These are phyloP conservation scores for Pseudococcus viburni DNA, from an alignment of 2,888 invertebrate genomes.

Conservation along the genomic window DNA sequence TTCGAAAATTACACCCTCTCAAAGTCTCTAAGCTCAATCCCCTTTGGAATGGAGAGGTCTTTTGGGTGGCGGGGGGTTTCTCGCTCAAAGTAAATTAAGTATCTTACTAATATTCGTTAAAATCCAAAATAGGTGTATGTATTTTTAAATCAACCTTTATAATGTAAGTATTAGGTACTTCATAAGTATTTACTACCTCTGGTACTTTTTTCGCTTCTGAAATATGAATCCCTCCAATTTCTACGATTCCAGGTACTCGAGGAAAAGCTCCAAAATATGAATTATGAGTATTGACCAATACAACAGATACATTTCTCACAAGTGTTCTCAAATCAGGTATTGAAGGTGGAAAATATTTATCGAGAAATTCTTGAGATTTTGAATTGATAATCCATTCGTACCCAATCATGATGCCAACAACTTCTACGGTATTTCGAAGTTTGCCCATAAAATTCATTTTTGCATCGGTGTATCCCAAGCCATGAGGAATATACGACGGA, in stretches of 20 bases:
- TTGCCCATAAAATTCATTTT: constrained; percentile 71
- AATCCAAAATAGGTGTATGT: too few relatives aligned
- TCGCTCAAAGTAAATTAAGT: too few relatives aligned
- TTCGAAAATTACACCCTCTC: too few relatives aligned
- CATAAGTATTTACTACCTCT: neutral
- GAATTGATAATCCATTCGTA: neutral
- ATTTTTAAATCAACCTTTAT: too few relatives aligned
- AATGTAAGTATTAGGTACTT: too few relatives aligned
- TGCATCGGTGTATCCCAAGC: constrained; percentile 42
- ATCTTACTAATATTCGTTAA: too few relatives aligned
- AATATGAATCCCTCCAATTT: constrained; percentile 34
- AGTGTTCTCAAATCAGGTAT: neutral
- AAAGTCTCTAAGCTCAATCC: too few relatives aligned
- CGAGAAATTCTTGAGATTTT: neutral
- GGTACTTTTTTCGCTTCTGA: constrained; percentile 31
- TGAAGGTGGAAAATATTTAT: neutral
- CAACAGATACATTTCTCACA: neutral
- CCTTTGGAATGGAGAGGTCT: too few relatives aligned
- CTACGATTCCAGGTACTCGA: constrained; percentile 11
- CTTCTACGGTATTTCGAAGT: constrained; percentile 37
- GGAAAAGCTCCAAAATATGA: neutral
- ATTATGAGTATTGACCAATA: constrained; percentile 14
- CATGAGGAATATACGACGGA: constrained; percentile 58
- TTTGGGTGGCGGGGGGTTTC: too few relatives aligned
- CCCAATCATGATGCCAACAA: neutral